These are phyloP conservation scores for Drosophila lacertosa DNA, from an alignment of 1,140 invertebrate genomes.

Conservation along the genomic window DNA sequence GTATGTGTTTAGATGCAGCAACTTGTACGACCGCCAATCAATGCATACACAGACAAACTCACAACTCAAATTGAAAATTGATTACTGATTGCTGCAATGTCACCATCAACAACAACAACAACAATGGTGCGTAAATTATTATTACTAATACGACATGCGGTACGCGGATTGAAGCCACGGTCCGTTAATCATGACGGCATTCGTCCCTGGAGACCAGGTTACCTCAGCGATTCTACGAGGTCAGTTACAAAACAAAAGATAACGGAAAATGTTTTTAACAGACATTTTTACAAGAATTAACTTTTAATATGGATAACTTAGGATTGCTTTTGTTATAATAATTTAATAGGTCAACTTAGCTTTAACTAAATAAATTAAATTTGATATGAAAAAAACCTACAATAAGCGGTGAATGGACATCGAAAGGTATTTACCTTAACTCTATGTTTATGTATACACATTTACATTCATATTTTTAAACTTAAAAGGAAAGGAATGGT, in stretches of 20 bases:
- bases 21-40: slow-evolving; percentile 61
- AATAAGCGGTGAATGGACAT: too few relatives aligned
- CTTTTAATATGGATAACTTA: too few relatives aligned
- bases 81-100: slow-evolving; percentile 66
- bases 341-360: too few relatives aligned
- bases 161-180: slow-evolving; percentile 12
- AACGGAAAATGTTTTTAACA: too few relatives aligned
- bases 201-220: background rate
- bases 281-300: too few relatives aligned
- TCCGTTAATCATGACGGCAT: slow-evolving; percentile 30
- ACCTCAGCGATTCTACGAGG: background rate
- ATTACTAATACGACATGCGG: slow-evolving; percentile 65
- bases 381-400: background rate
- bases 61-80: slow-evolving; percentile 61
- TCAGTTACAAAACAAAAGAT: background rate
- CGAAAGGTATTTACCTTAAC: too few relatives aligned
- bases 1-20: background rate
- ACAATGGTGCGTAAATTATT: slow-evolving; percentile 62
- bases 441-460: too few relatives aligned
- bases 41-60: slow-evolving; percentile 36
- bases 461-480: too few relatives aligned
- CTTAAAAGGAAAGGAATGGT: too few relatives aligned
- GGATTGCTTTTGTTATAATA: too few relatives aligned
- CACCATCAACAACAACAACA: slow-evolving; percentile 15
- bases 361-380: too few relatives aligned